Base-by-base conservation (phyloP, 1,140 invertebrate genomes). In the Drosophila dunni region DNA sequence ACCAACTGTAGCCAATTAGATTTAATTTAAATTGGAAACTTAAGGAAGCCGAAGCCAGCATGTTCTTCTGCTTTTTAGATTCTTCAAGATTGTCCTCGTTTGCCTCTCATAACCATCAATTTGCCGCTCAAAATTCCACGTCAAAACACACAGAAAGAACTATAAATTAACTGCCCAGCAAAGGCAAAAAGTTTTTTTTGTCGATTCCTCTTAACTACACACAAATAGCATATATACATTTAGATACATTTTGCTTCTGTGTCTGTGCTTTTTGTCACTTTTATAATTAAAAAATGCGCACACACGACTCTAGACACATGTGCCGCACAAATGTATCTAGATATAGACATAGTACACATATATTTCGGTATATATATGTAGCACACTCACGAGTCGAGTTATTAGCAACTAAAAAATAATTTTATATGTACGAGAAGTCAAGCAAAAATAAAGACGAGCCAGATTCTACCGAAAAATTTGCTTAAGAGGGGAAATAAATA, bases 281-380 rank as follows among this genome's bases (percentile, higher is more conserved):
- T 86, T 89, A 82, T 88, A 86, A 85, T 86, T 85, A 85, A 85
- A 86, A 84, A 51, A 29, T 63, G 78, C 78, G 53, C 79, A 64
- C 70, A 86, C 70, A 82, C 75, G 54, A 70, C 63, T 82, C 66
- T 81, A 57, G 56, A 50, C 46, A 77, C 48, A 79, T 62, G 54
- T 63, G 34, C 4, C 34, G 36, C 2, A 38, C 0, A 48, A 36
- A 48, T 45, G 3, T 38, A 20, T 36, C 29, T 38, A 78, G 63
- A 61, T 57, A 69, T 46, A 48, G 40, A 61, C 29, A 8, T 15
- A 13, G 11, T 17, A 51, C 51, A 65, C 29, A 42, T 38, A 29
- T 29, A 29, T 29, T 29, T n/a, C n/a, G n/a, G n/a, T n/a, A n/a
- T 29, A 29, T 29, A 29, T 29, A 29, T 29, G 24, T 29, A 60